A percentile compares a stretch with the other conserved stretches of the same genome.
phyloP scores from a whole-genome alignment of 2,113 vertebrate genomes.

The Merops nubicus region DNA sequence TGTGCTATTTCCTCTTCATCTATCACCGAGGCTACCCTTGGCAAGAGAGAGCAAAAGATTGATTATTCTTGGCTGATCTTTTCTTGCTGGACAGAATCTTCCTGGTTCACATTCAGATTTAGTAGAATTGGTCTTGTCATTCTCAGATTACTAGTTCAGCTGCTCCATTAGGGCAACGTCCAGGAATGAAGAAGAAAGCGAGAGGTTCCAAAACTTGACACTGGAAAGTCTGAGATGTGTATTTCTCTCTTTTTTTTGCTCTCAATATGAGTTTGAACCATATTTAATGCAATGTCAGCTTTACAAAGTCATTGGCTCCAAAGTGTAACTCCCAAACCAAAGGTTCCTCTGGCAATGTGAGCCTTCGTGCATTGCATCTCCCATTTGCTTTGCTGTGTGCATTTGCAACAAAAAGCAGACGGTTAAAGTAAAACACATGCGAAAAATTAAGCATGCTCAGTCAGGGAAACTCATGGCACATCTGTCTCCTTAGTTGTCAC shows the following conservation, averaged over 20 bases:
- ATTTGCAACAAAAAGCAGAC: not conserved
- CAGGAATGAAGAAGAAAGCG: not conserved
- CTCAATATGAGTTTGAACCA: not conserved
- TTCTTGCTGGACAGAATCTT: constrained; percentile 23
- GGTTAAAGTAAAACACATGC: not conserved
- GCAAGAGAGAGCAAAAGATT: constrained; percentile 1
- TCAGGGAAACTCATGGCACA: not conserved
- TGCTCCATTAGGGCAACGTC: not conserved
- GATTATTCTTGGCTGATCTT: constrained; percentile 43
- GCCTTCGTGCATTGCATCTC: not conserved
- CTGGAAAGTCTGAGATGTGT: not conserved
- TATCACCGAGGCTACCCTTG: constrained; percentile 19
- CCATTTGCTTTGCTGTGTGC: not conserved
- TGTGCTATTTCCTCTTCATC: constrained; percentile 25
- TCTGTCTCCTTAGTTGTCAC: not conserved
- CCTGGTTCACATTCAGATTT: not conserved
- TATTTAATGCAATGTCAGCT: not conserved
- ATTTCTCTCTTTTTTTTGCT: not conserved
- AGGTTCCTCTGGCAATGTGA: not conserved
- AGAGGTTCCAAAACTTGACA: not conserved
- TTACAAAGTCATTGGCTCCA: not conserved
- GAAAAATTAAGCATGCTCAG: not conserved
- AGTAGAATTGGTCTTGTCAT: constrained; percentile 15
- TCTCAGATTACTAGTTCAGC: constrained; percentile 22
- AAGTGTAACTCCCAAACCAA: not conserved